Evolutionary conservation across 2,888 invertebrate genomes (phyloP), one percentile per base, ranked within the genome.

Genomic region (Chaetogeoica ovagalla): DNA sequence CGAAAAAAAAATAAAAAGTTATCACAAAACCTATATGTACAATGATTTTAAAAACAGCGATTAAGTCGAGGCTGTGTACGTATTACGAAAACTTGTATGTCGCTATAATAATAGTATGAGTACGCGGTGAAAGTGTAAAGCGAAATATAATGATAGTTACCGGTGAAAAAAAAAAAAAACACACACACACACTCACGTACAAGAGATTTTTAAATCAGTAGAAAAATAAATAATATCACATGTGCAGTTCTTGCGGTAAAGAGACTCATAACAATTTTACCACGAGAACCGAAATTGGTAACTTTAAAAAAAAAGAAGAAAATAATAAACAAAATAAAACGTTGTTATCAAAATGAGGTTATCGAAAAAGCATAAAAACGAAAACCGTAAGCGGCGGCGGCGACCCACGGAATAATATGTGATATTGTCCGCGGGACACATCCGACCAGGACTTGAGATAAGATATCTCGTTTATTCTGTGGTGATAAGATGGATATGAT

Each of bases 271-370:
- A 68, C 68, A 21, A 21, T 15, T 60, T 76, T 76, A 77, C 77
- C 69, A 70, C 52, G 62, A 55, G 23, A 62, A 75, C 75, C 66
- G 6, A 76, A 60, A 60, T 15, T 43, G 70, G 70, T 62, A 71
- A 71, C 43, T 19, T 37, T 21, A 63, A 43, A 55, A 21, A 21
- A 43, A 60, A 59, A 19, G 23, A 39, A 60, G 60, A 30, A 19
- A 55, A 55, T n/a, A n/a, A n/a, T n/a, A n/a, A n/a, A 11, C 2
- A 57, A 57, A 65, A 52, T 15, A 21, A 30, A 52, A 48, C 19
- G n/a, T 1, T 30, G 11, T 73, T 74, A 74, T 73, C 73, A 63
- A 17, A 72, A 60, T 30, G 63, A 63, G 63, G 63, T 73, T 73
- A 73, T 74, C 73, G 65, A 57, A 30, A 21, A 21, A 21, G 11